A percentile compares a stretch with the other conserved stretches of the same genome.
These are phyloP conservation scores for Dolomedes plantarius DNA, from an alignment of 2,888 invertebrate genomes.

Conservation along the genomic window DNA sequence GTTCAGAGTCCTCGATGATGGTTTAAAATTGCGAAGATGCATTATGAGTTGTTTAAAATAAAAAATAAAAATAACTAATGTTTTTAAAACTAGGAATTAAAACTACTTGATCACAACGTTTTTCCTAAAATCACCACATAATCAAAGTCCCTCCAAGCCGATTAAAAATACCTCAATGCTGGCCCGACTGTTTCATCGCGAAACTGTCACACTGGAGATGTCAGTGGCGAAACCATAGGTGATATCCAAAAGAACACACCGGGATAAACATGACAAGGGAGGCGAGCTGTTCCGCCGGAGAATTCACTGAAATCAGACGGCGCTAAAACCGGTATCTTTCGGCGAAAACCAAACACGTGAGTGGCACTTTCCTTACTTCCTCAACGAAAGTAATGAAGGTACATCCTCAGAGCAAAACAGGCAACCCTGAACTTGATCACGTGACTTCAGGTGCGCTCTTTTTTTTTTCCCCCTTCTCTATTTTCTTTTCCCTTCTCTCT, in stretches of 20 bases:
- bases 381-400: constrained; percentile 10
- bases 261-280: not conserved
- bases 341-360: not conserved
- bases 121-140: not conserved
- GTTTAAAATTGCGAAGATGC: not conserved
- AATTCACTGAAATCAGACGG: not conserved
- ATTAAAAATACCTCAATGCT: no score
- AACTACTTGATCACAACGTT: not conserved
- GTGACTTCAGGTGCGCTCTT: constrained; percentile 12
- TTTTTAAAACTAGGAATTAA: not conserved
- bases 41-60: not conserved
- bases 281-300: not conserved
- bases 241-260: not conserved
- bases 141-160: no score
- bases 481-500: not conserved
- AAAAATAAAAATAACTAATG: not conserved
- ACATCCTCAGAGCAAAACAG: not conserved
- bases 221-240: not conserved
- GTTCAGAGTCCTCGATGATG: not conserved
- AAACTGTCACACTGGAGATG: not conserved
- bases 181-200: not conserved
- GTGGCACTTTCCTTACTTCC: not conserved
- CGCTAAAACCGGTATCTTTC: not conserved
- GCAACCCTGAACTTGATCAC: constrained; percentile 14
- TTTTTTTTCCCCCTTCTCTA: not conserved